These are phyloP conservation scores for Yoshiicerus persimilis DNA, from an alignment of 1,140 invertebrate species.

Conservation along the genomic window DNA sequence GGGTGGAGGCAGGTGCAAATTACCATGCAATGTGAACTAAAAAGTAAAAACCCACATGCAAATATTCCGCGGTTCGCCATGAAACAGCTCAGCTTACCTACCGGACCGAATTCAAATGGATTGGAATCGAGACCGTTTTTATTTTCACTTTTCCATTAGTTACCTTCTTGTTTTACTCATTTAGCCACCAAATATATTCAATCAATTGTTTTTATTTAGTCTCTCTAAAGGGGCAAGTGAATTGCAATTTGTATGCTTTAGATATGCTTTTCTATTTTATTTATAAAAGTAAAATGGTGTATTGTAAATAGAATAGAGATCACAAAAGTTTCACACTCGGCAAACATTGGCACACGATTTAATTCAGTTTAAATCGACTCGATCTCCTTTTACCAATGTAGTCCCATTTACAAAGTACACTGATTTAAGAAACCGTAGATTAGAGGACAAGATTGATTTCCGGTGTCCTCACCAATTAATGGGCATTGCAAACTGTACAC, in stretches of 20 bases:
- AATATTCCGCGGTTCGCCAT: neutral
- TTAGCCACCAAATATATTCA: neutral
- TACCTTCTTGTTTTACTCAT: neutral
- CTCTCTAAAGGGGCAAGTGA: no score
- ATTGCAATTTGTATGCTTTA: no score
- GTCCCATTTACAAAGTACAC: neutral
- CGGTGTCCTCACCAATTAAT: no score
- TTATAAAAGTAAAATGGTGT: no score
- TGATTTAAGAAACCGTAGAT: no score
- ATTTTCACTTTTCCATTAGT: neutral
- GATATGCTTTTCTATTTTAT: no score
- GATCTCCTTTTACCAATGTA: neutral
- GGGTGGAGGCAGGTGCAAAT: slow-evolving; percentile 13
- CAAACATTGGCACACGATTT: neutral
- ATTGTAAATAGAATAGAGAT: no score
- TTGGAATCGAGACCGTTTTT: neutral
- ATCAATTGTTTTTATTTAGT: neutral
- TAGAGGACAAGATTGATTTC: no score
- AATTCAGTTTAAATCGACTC: neutral
- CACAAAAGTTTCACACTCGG: neutral
- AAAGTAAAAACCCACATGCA: slow-evolving; percentile 16
- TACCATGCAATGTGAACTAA: slow-evolving; percentile 9
- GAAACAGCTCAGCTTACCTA: neutral
- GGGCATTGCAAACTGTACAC: no score
- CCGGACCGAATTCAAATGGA: neutral